Percentiles rank a stretch among this genome's conserved stretches.
phyloP scores from a whole-genome alignment of 1,140 invertebrate genomes.

The Magallana ariakensis region DNA sequence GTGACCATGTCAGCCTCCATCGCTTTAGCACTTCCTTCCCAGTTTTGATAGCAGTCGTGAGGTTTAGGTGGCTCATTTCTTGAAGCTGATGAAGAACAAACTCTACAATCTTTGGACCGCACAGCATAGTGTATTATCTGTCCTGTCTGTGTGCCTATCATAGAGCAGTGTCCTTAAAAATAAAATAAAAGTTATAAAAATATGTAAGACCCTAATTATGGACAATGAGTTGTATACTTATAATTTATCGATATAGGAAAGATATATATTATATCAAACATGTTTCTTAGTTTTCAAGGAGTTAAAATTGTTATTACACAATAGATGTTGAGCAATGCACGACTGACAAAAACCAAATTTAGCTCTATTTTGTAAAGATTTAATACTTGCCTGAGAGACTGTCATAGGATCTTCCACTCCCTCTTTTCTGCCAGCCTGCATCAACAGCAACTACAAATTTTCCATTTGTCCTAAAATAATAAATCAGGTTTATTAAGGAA shows the following conservation, averaged over 20 bases:
- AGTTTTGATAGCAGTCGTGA: conserved; percentile 32
- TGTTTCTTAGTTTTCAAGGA: no score
- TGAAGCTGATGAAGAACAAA: background rate
- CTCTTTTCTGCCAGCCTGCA: background rate
- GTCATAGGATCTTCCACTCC: background rate
- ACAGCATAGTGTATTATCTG: background rate
- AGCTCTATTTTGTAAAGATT: no score
- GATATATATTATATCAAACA: no score
- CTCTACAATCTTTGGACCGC: background rate
- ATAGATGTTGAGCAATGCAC: no score
- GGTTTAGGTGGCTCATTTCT: background rate
- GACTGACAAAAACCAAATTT: no score
- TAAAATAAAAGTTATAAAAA: background rate
- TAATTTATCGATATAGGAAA: no score
- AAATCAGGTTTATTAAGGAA: no score
- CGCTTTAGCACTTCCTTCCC: conserved; percentile 21
- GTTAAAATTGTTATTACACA: no score
- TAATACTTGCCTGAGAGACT: no score
- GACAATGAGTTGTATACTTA: no score
- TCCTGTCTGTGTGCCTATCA: conserved; percentile 36
- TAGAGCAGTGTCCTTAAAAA: conserved; percentile 33
- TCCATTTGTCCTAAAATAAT: background rate
- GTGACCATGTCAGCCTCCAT: conserved; percentile 42
- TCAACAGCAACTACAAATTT: background rate
- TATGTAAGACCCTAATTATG: no score